These are phyloP conservation scores for Sebastiscus tertius DNA, from an alignment of 2,797 vertebrate species.

Conservation along the genomic window DNA sequence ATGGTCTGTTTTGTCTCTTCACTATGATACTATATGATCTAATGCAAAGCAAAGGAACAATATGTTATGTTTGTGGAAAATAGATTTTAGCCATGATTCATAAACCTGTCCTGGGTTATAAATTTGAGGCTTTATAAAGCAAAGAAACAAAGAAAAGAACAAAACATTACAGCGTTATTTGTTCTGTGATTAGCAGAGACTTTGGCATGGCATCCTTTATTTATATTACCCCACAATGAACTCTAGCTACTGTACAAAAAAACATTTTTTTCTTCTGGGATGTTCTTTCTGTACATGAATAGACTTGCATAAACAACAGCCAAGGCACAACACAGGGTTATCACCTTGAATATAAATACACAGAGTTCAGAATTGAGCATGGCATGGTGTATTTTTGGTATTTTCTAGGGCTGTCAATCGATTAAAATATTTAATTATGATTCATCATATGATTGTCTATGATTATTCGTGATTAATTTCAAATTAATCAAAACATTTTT, in stretches of 20 bases:
- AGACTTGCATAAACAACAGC: not conserved
- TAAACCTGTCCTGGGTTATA: not conserved
- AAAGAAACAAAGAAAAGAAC: not conserved
- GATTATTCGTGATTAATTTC: too few relatives aligned
- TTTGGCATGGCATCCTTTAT: not conserved
- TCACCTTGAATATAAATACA: not conserved
- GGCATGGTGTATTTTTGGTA: not conserved
- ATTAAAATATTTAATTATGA: too few relatives aligned
- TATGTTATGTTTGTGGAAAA: not conserved
- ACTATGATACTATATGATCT: not conserved
- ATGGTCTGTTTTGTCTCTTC: not conserved
- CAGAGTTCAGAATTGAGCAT: not conserved
- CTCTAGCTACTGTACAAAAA: not conserved
- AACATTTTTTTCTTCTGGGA: not conserved
- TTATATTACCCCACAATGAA: not conserved
- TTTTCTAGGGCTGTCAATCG: too few relatives aligned
- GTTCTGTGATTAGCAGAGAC: not conserved
- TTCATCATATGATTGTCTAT: too few relatives aligned
- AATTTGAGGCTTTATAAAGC: not conserved
- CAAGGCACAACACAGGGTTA: not conserved
- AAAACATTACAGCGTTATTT: not conserved
- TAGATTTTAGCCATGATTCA: not conserved
- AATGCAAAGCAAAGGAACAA: not conserved
- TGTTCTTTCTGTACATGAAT: not conserved
- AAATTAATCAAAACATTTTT: too few relatives aligned